These are phyloP conservation scores for Tenualosa thibaudeaui DNA, from an alignment of 2,797 vertebrate genomes.

Conservation along the genomic window DNA sequence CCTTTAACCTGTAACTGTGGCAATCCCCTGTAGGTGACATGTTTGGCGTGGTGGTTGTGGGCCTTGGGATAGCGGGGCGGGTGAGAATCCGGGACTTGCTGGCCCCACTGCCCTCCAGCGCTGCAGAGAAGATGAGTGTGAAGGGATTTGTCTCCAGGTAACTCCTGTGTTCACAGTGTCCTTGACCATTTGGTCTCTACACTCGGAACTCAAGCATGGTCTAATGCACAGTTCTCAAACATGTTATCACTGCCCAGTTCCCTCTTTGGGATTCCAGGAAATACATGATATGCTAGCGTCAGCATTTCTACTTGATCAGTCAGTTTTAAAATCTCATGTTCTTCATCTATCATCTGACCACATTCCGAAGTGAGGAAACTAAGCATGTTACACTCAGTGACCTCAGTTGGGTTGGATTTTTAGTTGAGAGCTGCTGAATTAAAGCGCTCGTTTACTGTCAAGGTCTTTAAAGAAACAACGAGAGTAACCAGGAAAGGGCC, in stretches of 20 bases:
- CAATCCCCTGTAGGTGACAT: constrained; percentile 59
- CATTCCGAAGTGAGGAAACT: no score
- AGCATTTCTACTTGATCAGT: background rate
- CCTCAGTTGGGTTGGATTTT: no score
- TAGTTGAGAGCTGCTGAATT: no score
- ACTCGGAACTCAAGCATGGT: background rate
- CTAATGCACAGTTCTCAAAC: background rate
- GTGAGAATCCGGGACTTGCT: constrained; percentile 85
- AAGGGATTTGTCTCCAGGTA: constrained; percentile 90
- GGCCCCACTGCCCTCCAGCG: constrained; percentile 70
- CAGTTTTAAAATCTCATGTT: no score
- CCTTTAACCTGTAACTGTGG: background rate
- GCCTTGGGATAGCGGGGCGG: constrained; percentile 83
- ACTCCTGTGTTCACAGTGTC: constrained; percentile 23
- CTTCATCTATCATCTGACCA: no score
- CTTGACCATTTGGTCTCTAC: background rate
- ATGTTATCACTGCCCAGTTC: background rate
- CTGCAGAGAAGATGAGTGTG: constrained; percentile 78
- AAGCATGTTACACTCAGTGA: no score
- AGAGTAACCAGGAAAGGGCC: no score
- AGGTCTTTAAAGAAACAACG: no score
- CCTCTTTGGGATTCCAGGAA: background rate
- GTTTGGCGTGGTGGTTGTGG: constrained; percentile 88
- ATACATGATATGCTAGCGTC: background rate
- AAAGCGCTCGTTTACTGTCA: no score